These are phyloP conservation scores for Passer montanus DNA, from an alignment of 2,113 vertebrate genomes.

Conservation along the genomic window DNA sequence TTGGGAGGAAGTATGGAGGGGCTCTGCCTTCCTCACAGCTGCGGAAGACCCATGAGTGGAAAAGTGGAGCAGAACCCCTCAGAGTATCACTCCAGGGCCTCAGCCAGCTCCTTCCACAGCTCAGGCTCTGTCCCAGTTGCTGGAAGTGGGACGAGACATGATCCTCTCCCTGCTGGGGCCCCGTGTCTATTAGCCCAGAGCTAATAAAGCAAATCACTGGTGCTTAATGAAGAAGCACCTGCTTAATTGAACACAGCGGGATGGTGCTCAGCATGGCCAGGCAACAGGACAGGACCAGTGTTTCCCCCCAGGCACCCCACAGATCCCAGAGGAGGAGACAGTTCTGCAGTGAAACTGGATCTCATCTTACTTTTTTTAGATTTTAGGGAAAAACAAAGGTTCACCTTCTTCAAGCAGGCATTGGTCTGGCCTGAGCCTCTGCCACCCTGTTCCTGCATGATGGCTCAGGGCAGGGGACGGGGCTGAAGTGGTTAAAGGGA, in stretches of 20 bases:
- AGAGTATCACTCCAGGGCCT: not conserved
- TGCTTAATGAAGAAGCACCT: constrained; percentile 22
- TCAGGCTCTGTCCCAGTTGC: not conserved
- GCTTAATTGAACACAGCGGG: not conserved
- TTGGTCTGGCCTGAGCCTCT: not conserved
- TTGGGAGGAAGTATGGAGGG: not conserved
- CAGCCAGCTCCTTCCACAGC: not conserved
- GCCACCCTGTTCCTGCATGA: fast-evolving
- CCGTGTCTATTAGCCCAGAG: not conserved
- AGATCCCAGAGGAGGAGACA: not conserved
- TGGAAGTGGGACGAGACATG: not conserved
- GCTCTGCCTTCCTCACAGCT: not conserved
- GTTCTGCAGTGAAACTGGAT: not conserved
- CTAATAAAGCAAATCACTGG: not conserved
- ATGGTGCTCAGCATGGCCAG: not conserved
- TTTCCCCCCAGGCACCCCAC: not conserved
- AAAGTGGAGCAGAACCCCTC: not conserved
- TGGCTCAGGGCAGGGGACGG: fast-evolving
- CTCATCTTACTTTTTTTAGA: not conserved
- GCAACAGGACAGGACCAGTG: fast-evolving
- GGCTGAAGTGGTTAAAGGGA: not conserved
- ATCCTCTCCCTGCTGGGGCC: not conserved
- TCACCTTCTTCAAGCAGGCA: fast-evolving
- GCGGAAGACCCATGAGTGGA: not conserved
- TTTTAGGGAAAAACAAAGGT: not conserved